Base-by-base conservation (phyloP, 1,140 invertebrate species). In the Rhagoletis pomonella region DNA sequence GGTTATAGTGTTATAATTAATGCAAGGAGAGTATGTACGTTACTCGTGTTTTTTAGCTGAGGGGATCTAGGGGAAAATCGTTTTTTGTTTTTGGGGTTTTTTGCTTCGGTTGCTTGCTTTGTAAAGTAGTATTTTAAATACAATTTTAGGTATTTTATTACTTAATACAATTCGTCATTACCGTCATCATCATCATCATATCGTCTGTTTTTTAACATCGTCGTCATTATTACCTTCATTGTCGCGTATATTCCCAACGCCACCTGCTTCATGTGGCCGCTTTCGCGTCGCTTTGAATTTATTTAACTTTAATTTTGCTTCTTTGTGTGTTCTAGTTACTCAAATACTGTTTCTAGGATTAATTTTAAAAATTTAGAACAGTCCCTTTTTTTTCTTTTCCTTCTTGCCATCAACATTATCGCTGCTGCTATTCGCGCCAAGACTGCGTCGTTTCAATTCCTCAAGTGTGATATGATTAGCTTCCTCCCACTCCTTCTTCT, bases 401-500 rank as follows among this genome's bases (percentile, higher is more conserved):
- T 92, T 92, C 87, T 92, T 92, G 88, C 89, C 90, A 60, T 92
- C 91, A 6, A 92, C 91, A 64, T 92, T 92, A 87, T 92, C 91
- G 86, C 89, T 87, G 88, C 91, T 97, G 93, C 96, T 97, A 93
- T 97, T 97, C 73, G 96, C 96, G 93, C 98, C 97, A 89, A 98
- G 94, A 90, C 96, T 97, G 90, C 96, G 95, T 87, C 97, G 95
- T 88, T 97, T 95, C 87, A 98, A 94, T 92, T 98, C 97, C 91
- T 98, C 97, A 88, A 98, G 95, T 92, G 96, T 97, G 59, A 97
- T 95, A 88, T 97, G 96, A 91, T 97, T 97, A n/a, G 96, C 95
- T 88, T 97, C 96, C 93, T 99, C 98, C 98, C 98, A 99, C 55
- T 95, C 93, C 88, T 95, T 94, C 90, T 96, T 97, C 92, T 99